Percentiles rank a stretch among this genome's conserved stretches.
These are phyloP conservation scores for Camelus bactrianus DNA, from an alignment of 2,113 vertebrate species.

Conservation along the genomic window DNA sequence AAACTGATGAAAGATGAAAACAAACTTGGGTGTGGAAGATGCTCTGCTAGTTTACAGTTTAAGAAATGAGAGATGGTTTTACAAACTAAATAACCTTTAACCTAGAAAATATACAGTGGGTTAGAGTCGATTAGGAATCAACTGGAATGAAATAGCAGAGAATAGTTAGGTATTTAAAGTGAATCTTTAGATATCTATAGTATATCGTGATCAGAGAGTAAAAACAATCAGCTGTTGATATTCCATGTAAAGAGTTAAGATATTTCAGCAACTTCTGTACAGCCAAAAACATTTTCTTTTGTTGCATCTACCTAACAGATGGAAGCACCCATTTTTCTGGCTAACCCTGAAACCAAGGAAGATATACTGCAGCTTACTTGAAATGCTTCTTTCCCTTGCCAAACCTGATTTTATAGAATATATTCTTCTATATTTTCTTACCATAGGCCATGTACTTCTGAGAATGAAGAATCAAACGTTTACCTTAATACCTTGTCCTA, in stretches of 20 bases:
- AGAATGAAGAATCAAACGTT: background rate
- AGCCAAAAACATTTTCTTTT: background rate
- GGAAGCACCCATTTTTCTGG: background rate
- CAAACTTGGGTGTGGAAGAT: background rate
- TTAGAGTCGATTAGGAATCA: background rate
- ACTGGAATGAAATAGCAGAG: background rate
- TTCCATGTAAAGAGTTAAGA: background rate
- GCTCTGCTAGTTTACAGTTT: background rate
- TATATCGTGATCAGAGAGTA: background rate
- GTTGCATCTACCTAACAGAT: background rate
- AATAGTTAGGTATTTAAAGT: background rate
- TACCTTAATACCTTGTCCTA: background rate
- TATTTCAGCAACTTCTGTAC: background rate
- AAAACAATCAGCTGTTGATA: background rate
- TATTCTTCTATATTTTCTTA: background rate
- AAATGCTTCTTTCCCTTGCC: background rate
- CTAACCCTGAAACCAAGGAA: background rate
- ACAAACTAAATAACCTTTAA: background rate
- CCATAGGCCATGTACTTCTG: background rate
- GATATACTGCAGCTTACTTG: background rate
- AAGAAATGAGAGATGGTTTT: background rate
- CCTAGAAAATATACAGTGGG: background rate
- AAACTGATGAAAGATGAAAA: background rate
- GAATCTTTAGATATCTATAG: background rate
- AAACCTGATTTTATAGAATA: background rate